A percentile compares a stretch with the other conserved stretches of the same genome.
These are phyloP conservation scores for Pogona vitticeps DNA, from an alignment of 2,113 vertebrate genomes.

Conservation along the genomic window DNA sequence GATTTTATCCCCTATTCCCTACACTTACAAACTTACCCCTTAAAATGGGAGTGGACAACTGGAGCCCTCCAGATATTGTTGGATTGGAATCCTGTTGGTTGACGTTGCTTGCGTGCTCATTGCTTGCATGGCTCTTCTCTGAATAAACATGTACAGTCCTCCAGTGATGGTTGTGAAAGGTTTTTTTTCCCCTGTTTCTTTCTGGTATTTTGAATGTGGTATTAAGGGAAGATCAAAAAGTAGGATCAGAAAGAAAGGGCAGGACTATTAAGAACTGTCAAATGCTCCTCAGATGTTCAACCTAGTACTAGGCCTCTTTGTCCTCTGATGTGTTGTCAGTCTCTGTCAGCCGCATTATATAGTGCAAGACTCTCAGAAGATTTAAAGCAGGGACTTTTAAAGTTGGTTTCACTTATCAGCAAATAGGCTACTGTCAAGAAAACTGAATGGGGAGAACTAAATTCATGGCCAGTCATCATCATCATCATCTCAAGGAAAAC, in stretches of 20 bases:
- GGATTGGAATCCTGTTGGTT: too few species aligned
- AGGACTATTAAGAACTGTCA: conserved; percentile 3
- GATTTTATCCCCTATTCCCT: neutral
- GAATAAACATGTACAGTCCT: neutral
- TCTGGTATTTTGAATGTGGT: neutral
- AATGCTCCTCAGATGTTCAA: conserved; percentile 29
- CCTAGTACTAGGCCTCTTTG: conserved; percentile 4
- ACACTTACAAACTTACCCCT: neutral
- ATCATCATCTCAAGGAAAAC: too few species aligned
- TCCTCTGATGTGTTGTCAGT: conserved; percentile 27
- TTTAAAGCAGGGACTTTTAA: conserved; percentile 31
- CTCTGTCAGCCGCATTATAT: conserved; percentile 33
- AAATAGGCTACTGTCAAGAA: neutral
- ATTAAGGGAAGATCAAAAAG: neutral
- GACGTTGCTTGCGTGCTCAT: too few species aligned
- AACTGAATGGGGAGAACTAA: conserved; percentile 37
- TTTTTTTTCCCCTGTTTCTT: neutral
- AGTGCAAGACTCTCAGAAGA: conserved; percentile 35
- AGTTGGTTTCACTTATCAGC: conserved; percentile 27
- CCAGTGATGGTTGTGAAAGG: neutral
- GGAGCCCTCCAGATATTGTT: too few species aligned
- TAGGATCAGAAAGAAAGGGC: neutral
- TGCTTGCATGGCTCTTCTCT: neutral
- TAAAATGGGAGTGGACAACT: neutral
- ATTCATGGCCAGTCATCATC: conserved; percentile 52